Conservation (phyloP, 1,140 invertebrate genomes). For the Temnothorax longispinosus region DNA sequence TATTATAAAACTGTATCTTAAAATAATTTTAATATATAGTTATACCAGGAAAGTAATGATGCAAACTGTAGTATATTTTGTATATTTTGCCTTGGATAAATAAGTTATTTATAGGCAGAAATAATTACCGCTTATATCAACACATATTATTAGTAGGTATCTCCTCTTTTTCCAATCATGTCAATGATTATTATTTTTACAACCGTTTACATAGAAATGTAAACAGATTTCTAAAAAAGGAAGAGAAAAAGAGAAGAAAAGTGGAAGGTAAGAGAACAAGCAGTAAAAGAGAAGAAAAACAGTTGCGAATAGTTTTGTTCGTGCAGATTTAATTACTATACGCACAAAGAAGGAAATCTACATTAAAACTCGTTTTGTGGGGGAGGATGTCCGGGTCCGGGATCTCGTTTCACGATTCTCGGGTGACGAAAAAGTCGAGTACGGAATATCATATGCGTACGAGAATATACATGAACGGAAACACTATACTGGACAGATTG, state of each 20-base stretch:
- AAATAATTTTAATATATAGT: conserved; percentile 13
- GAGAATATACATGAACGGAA: conserved; percentile 76
- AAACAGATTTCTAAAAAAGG: conserved; percentile 10
- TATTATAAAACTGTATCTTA: not conserved
- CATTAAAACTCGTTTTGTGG: conserved; percentile 25
- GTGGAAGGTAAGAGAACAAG: not conserved
- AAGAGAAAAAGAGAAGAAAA: not conserved
- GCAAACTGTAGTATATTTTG: not conserved
- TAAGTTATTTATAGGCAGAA: not conserved
- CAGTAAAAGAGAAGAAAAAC: not conserved
- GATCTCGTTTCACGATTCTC: conserved; percentile 75
- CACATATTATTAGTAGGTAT: not conserved
- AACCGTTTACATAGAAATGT: not conserved
- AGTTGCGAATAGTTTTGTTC: not conserved
- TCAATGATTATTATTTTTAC: not conserved
- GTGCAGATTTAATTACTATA: conserved; percentile 38
- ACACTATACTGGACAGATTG: conserved; percentile 72
- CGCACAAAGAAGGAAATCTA: conserved; percentile 70
- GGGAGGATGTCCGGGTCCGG: conserved; percentile 41
- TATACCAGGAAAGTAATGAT: not conserved
- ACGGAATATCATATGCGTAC: conserved; percentile 75
- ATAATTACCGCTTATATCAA: not conserved
- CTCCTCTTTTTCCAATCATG: not conserved
- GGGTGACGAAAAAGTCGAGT: conserved; percentile 66
- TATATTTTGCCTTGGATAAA: not conserved